A percentile compares a stretch with the other conserved stretches of the same genome.
phyloP scores from a whole-genome alignment of 30 jellyfish, hydroid and myxozoan genomes.

The Chironex yamaguchii region DNA sequence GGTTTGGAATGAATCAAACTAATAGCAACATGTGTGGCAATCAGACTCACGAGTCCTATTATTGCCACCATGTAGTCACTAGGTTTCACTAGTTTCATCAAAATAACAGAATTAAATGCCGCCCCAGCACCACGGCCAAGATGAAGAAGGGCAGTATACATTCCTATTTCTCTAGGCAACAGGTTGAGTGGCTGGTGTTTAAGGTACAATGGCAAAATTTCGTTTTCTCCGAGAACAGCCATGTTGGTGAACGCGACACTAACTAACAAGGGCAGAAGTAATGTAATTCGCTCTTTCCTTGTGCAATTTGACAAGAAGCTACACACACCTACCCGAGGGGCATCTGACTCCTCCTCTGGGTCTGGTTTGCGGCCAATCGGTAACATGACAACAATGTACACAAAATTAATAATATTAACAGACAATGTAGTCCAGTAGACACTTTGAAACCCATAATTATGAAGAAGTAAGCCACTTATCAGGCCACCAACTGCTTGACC shows the following conservation, averaged over 20 bases:
- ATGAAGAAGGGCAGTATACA: constrained; percentile 25
- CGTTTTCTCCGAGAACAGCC: constrained; percentile 70
- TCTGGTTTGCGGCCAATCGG: background rate
- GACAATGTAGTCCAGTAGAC: constrained; percentile 29
- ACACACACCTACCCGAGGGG: background rate
- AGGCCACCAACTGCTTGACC: constrained; percentile 64
- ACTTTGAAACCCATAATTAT: constrained; percentile 17
- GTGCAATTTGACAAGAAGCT: background rate
- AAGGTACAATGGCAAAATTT: constrained; percentile 16
- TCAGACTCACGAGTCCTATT: constrained; percentile 56
- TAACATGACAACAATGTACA: constrained; percentile 37
- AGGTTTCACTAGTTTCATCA: constrained; percentile 10
- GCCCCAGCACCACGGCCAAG: constrained; percentile 56
- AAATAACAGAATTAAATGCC: constrained; percentile 22
- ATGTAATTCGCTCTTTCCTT: background rate
- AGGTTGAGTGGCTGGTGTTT: constrained; percentile 67
- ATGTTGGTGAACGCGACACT: constrained; percentile 57
- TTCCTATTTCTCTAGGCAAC: constrained; percentile 50
- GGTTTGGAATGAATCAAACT: background rate
- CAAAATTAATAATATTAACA: constrained; percentile 22
- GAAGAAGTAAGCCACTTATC: constrained; percentile 32
- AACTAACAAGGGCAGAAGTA: constrained; percentile 6
- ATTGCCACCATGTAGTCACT: constrained; percentile 30
- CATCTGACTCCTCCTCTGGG: background rate
- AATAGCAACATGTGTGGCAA: constrained; percentile 43